A percentile compares a stretch with the other conserved stretches of the same genome.
phyloP scores from a whole-genome alignment of 2,888 invertebrate species.

The Caenorhabditis becei region DNA sequence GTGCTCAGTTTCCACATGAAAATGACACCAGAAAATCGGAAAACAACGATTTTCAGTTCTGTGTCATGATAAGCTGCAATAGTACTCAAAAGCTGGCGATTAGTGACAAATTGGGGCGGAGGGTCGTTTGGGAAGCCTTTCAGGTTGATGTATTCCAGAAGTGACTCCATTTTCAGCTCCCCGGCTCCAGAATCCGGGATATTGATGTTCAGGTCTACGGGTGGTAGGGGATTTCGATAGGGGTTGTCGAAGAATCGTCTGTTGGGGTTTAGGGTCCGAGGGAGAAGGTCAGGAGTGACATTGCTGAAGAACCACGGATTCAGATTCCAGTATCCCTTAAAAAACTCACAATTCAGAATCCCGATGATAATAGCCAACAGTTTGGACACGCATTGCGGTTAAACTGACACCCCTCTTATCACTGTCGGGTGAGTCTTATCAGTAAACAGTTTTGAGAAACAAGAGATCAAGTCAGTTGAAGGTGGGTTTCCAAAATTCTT shows the following conservation, averaged over 20 bases:
- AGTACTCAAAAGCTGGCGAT: not conserved
- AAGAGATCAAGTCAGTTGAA: too few relatives aligned
- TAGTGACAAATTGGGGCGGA: constrained; percentile 16
- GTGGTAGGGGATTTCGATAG: not conserved
- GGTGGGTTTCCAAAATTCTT: too few relatives aligned
- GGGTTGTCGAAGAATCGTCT: not conserved
- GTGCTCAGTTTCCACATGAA: not conserved
- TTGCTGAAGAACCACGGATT: not conserved
- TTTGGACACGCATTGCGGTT: too few relatives aligned
- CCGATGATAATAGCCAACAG: too few relatives aligned
- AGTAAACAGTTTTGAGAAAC: too few relatives aligned
- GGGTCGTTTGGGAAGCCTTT: not conserved
- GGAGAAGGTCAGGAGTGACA: not conserved
- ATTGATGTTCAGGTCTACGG: not conserved
- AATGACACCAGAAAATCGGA: not conserved
- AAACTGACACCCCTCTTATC: too few relatives aligned
- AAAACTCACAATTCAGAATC: too few relatives aligned
- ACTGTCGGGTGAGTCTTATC: too few relatives aligned
- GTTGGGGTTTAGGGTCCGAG: not conserved
- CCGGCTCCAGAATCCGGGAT: constrained; percentile 12
- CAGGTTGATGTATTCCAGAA: constrained; percentile 23
- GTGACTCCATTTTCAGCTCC: constrained; percentile 8
- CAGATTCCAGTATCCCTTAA: too few relatives aligned
- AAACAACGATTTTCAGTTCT: not conserved
- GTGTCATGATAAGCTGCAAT: not conserved